These are phyloP conservation scores for Eugnorisma glareosa DNA, from an alignment of 2,888 invertebrate genomes.

Conservation along the genomic window DNA sequence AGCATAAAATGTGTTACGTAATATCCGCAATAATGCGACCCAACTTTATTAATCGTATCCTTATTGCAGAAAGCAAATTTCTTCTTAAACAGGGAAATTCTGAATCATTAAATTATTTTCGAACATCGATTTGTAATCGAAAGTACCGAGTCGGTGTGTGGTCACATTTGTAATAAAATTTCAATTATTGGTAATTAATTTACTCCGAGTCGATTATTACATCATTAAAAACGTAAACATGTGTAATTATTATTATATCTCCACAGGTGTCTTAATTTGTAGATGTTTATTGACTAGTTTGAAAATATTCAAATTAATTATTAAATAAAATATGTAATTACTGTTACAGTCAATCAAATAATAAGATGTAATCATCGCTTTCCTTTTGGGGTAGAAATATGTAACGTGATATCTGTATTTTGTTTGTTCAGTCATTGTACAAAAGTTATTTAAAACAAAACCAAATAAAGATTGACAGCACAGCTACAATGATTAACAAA, in stretches of 20 bases:
- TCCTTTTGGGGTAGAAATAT: slow-evolving; percentile 19
- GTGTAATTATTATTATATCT: slow-evolving; percentile 27
- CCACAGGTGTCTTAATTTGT: slow-evolving; percentile 14
- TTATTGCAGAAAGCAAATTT: slow-evolving; percentile 28
- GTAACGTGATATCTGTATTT: slow-evolving; percentile 15
- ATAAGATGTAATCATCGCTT: slow-evolving; percentile 14
- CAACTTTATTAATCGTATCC: slow-evolving; percentile 20
- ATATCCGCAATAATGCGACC: slow-evolving; percentile 12
- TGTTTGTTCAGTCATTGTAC: slow-evolving; percentile 8
- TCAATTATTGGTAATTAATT: slow-evolving; percentile 14
- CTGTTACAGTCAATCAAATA: slow-evolving; percentile 5
- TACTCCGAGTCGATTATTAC: slow-evolving; percentile 25
- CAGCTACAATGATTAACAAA: slow-evolving; percentile 34
- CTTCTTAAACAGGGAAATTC: slow-evolving; percentile 11
- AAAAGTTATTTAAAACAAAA: slow-evolving; percentile 11
- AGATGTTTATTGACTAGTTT: slow-evolving; percentile 23
- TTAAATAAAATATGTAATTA: slow-evolving; percentile 19
- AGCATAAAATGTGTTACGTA: slow-evolving; percentile 7
- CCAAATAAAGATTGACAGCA: slow-evolving; percentile 32
- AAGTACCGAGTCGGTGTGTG: slow-evolving; percentile 34
- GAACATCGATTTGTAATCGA: slow-evolving; percentile 20
- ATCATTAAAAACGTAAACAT: slow-evolving; percentile 33
- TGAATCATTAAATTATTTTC: slow-evolving; percentile 14
- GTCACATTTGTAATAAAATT: slow-evolving; percentile 32
- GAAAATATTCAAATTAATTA: slow-evolving; percentile 13